Base-by-base conservation (phyloP, 2,113 vertebrate species). In the Butorides virescens region DNA sequence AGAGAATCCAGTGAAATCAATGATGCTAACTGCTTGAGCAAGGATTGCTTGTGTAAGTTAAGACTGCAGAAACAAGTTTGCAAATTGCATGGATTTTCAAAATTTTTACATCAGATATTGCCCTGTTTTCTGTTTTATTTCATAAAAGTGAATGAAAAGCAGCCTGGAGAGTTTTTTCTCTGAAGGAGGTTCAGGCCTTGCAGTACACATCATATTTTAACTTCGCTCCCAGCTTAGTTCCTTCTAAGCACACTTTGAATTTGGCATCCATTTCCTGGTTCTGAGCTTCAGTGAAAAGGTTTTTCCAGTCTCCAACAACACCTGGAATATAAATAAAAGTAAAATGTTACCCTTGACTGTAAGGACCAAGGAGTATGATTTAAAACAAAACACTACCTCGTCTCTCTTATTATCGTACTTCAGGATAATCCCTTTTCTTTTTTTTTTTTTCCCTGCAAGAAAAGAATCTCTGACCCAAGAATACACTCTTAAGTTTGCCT, bases 251-350 rank as follows among this genome's bases (percentile, higher is more conserved):
- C 15, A 84, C 89, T 66, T 82, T 88, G 95, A 99, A 99, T 94
- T 98, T 98, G 66, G 96, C 91, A 84, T 98, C 98, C 98, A 99
- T 98, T 98, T 98, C 95, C 70, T 92, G 70, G 65, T 96, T 99
- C 95, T 99, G 98, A 72, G 97, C 96, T 87, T 98, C 95, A 81
- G 70, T 95, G 30, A 99, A 99, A 89, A 98, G 84, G 71, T 95
- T 98, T 94, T 97, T 99, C 98, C 98, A 98, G 88, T 98, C 98
- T 52, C 98, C 98, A 83, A 99, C 95, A 93, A 96, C 96, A 90
- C 97, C 98, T 98, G 61, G 29, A 94, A 97, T 68, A 96, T 20
- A 96, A 50, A 90, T 42, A 73, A 88, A 75, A 95, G 23, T 52
- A 59, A 78, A 93, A 66, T 42, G 92, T n/a, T 92, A 81, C 3